Percentiles rank a stretch among this genome's conserved stretches.
These are phyloP conservation scores for Antheraea assamensis DNA, from an alignment of 2,888 invertebrate species.

Conservation along the genomic window DNA sequence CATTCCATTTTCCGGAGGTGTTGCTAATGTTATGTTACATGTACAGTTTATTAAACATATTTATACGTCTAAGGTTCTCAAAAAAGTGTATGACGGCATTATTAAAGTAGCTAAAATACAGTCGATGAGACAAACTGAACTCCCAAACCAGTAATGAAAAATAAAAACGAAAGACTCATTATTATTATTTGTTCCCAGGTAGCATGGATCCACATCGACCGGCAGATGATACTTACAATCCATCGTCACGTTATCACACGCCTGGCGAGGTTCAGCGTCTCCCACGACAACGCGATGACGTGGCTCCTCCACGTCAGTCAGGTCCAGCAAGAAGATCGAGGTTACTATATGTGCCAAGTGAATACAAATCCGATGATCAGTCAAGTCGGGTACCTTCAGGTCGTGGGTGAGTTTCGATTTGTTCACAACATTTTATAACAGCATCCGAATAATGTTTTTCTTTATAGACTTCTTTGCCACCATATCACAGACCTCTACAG, in stretches of 20 bases:
- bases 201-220: conserved; percentile 97
- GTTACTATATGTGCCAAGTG: conserved; percentile 94
- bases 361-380: conserved; percentile 98
- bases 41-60: too few species aligned
- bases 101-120: too few species aligned
- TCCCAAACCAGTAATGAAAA: neutral
- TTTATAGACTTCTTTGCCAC: too few species aligned
- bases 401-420: conserved; percentile 88
- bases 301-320: conserved; percentile 95
- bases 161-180: too few species aligned
- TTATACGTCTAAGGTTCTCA: too few species aligned
- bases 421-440: neutral
- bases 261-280: conserved; percentile 94
- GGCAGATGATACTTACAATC: conserved; percentile 96
- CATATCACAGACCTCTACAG: too few species aligned
- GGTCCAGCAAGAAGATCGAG: conserved; percentile 95
- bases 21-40: too few species aligned
- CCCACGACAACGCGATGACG: conserved; percentile 95
- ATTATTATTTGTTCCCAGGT: conserved; percentile 82
- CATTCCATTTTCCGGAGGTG: too few species aligned
- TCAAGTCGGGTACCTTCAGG: conserved; percentile 96
- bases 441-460: neutral
- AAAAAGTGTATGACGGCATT: too few species aligned
- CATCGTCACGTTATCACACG: conserved; percentile 95
- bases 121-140: neutral